phyloP scores from a whole-genome alignment of 2,797 vertebrate genomes.

The Pachyuromys duprasi region DNA sequence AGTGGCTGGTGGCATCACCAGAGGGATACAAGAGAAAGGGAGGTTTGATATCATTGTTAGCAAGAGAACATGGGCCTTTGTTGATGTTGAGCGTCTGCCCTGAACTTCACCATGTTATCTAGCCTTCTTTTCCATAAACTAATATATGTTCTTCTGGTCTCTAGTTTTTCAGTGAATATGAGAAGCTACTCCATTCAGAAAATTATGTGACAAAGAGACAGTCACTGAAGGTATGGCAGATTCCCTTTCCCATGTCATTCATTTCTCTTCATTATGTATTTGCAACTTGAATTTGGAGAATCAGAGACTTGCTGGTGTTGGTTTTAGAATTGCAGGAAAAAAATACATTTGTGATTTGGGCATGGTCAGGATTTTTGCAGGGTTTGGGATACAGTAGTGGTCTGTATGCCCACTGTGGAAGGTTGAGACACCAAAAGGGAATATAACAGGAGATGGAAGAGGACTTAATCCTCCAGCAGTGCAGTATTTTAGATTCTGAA shows the following conservation, averaged over 20 bases:
- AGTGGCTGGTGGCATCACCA: rapidly evolving
- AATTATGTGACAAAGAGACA: slow-evolving; percentile 99
- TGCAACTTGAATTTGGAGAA: neutral
- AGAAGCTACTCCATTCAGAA: slow-evolving; percentile 98
- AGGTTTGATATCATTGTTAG: neutral
- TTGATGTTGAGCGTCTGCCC: neutral
- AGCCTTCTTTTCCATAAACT: neutral
- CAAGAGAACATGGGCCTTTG: neutral
- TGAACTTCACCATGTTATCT: neutral
- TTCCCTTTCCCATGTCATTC: neutral
- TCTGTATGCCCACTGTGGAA: neutral
- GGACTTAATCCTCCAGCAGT: neutral
- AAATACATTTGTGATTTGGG: neutral
- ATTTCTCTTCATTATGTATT: neutral
- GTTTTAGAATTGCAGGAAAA: neutral
- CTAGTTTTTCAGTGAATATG: slow-evolving; percentile 98
- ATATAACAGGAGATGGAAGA: neutral
- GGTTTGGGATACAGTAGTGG: neutral
- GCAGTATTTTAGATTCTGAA: slow-evolving; percentile 18
- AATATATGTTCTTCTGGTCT: slow-evolving; percentile 77
- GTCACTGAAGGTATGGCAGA: slow-evolving; percentile 94
- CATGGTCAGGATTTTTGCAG: neutral
- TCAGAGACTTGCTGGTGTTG: neutral
- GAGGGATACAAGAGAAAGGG: neutral
- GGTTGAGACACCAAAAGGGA: neutral